Evolutionary conservation across 2,113 vertebrate species (phyloP), one percentile per base, ranked within the genome.

Genomic region (Cathartes aura): DNA sequence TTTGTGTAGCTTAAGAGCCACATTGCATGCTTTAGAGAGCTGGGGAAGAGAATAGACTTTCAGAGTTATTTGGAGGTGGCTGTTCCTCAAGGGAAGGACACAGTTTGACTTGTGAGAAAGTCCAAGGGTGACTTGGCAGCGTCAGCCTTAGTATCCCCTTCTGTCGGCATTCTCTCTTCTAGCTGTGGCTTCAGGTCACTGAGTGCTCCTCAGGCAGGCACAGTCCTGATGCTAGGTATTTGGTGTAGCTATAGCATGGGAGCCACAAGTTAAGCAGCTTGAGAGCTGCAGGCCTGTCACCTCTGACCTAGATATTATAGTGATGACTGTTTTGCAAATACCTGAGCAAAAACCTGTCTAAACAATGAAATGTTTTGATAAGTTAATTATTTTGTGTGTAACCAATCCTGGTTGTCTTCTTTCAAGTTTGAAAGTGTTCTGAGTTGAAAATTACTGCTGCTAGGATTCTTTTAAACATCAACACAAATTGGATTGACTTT

Each of bases 271-370:
- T 89, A 87, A 90, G 80, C 78, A 90, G 82, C 93, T 91, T 90
- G 78, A 64, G 66, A 95, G 53, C 52, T 88, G 66, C 58, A 80
- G 58, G n/a, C 68, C 38, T 90, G 78, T 94, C 66, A 94, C 90
- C 90, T 96, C 70, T 95, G 84, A 90, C 90, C 90, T 82, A 93
- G 73, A 91, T 97, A 87, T 21, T 91, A 26, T 7, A 71, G n/a
- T 8, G 73, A 89, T 96, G 87, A 87, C 70, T 96, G 70, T 91
- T 93, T 82, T 87, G 66, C 86, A 92, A 72, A 93, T 90, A 91
- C 73, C 82, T 81, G 58, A 66, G 48, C 63, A 91, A 67, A 90
- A 85, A 47, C 62, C 43, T 83, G 38, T 83, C 88, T 86, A 53
- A 95, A 78, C 82, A 93, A 30, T 66, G n/a, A 43, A 58, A 56